Conservation (phyloP, 2,113 vertebrate genomes). For the Dasypus novemcinctus region DNA sequence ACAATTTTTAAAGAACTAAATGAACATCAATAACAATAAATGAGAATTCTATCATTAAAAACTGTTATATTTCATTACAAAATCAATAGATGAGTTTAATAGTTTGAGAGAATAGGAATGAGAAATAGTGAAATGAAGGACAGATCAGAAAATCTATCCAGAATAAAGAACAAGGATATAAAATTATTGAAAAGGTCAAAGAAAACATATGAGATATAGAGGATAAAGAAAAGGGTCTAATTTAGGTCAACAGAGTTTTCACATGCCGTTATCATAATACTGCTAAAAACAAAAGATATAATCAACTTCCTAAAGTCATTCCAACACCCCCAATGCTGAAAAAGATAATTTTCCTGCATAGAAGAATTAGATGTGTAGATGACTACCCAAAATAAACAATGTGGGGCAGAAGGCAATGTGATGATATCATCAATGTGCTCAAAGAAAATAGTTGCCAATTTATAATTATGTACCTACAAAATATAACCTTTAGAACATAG, state of each 20-base stretch:
- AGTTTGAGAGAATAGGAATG: neutral
- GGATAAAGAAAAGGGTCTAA: neutral
- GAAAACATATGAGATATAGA: neutral
- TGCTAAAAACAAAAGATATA: neutral
- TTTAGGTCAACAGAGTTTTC: neutral
- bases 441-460: neutral
- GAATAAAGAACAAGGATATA: neutral
- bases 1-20: neutral
- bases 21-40: neutral
- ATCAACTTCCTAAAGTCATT: neutral
- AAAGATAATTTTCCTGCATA: neutral
- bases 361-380: neutral
- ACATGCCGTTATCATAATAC: neutral
- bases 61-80: neutral
- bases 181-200: neutral
- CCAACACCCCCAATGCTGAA: neutral
- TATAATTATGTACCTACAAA: neutral
- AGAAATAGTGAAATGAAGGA: neutral
- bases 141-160: neutral
- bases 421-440: neutral
- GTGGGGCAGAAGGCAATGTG: neutral
- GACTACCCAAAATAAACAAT: neutral
- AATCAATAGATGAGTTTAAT: neutral
- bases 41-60: neutral
- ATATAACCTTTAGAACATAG: neutral